Evolutionary conservation across 2,888 invertebrate genomes (phyloP).

Genomic region (Hyalella azteca): DNA sequence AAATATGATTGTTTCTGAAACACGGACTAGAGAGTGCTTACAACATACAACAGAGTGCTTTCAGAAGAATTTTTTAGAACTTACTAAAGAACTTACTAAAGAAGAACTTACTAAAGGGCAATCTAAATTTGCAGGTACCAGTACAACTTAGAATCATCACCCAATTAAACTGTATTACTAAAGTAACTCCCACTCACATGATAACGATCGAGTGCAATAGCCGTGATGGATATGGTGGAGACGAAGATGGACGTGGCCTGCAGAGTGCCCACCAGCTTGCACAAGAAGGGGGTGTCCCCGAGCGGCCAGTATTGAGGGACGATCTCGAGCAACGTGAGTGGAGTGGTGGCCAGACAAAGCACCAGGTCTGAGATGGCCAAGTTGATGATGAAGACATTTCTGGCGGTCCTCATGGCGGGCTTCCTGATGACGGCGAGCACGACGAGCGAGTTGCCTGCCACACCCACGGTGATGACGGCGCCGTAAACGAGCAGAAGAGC

Average conservation of each 20-base stretch:
- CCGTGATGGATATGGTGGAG: slow-evolving; percentile 90
- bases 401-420: slow-evolving; percentile 87
- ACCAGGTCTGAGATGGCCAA: slow-evolving; percentile 80
- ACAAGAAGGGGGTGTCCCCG: slow-evolving; percentile 75
- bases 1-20: too few relatives aligned
- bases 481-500: slow-evolving; percentile 71
- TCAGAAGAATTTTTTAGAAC: too few relatives aligned
- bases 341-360: slow-evolving; percentile 87
- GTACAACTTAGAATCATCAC: too few relatives aligned
- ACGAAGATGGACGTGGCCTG: slow-evolving; percentile 92
- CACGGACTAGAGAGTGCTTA: too few relatives aligned
- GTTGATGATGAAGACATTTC: slow-evolving; percentile 92
- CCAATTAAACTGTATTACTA: too few relatives aligned
- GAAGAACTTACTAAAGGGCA: too few relatives aligned
- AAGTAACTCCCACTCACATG: too few relatives aligned
- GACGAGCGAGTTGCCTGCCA: slow-evolving; percentile 84
- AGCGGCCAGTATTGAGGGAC: slow-evolving; percentile 85
- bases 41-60: too few relatives aligned
- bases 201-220: slow-evolving; percentile 84
- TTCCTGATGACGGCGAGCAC: slow-evolving; percentile 80
- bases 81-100: too few relatives aligned
- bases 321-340: slow-evolving; percentile 85
- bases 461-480: slow-evolving; percentile 79
- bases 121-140: too few relatives aligned
- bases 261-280: slow-evolving; percentile 84